phyloP scores from a whole-genome alignment of 2,797 vertebrate genomes.

The Aplochiton taeniatus region DNA sequence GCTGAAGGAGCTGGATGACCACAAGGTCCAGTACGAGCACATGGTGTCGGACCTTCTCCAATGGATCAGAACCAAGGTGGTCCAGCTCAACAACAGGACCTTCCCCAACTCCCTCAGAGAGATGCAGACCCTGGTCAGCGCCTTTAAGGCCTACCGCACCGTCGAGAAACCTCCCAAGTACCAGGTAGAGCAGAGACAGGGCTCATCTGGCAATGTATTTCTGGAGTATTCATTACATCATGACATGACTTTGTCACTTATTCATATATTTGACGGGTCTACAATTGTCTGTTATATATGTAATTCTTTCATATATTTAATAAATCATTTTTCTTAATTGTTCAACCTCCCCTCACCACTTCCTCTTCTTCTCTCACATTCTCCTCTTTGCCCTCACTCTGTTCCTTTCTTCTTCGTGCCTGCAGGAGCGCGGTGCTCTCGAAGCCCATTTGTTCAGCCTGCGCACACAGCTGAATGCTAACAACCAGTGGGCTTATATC shows the following conservation, averaged over 20 bases:
- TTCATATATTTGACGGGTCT: too few relatives aligned
- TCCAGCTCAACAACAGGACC: conserved; percentile 73
- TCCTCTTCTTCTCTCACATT: neutral
- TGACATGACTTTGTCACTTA: too few relatives aligned
- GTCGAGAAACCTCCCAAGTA: conserved; percentile 88
- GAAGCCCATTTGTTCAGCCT: conserved; percentile 87
- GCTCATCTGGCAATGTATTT: too few relatives aligned
- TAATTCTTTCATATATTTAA: neutral
- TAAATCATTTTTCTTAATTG: neutral
- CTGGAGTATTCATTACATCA: too few relatives aligned
- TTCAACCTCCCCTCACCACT: neutral
- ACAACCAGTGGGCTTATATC: conserved; percentile 82
- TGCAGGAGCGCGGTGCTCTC: conserved; percentile 80
- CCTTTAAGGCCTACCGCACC: conserved; percentile 84
- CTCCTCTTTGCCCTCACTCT: neutral
- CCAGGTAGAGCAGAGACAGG: conserved; percentile 45
- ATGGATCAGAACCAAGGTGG: conserved; percentile 83
- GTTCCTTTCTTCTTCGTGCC: neutral
- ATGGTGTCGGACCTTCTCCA: conserved; percentile 81
- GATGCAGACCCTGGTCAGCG: conserved; percentile 78
- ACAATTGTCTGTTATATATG: too few relatives aligned
- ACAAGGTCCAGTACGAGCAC: conserved; percentile 78
- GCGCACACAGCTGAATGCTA: conserved; percentile 81
- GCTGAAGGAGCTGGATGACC: conserved; percentile 80
- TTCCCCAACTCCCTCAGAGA: conserved; percentile 85